A percentile compares a stretch with the other conserved stretches of the same genome.
These are phyloP conservation scores for Monochamus alternatus DNA, from an alignment of 2,888 invertebrate species.

Conservation along the genomic window DNA sequence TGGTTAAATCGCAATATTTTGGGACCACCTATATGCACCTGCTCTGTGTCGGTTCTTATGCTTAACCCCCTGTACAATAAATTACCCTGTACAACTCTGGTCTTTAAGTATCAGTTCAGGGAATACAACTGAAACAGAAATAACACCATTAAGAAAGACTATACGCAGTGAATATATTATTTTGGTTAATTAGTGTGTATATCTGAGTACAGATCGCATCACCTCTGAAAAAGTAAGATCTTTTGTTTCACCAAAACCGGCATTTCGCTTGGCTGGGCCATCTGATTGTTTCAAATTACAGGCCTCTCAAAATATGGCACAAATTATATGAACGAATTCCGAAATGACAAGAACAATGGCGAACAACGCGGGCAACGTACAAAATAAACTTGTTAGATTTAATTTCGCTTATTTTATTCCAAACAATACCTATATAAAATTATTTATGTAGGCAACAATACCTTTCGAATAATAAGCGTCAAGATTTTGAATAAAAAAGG, in stretches of 20 bases:
- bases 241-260: conserved; percentile 51
- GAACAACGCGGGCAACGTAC: conserved; percentile 21
- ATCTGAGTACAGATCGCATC: conserved; percentile 48
- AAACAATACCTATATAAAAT: conserved; percentile 37
- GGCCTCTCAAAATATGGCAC: conserved; percentile 39
- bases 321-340: conserved; percentile 36
- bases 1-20: no score
- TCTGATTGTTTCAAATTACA: conserved; percentile 51
- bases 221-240: conserved; percentile 45
- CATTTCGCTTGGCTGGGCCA: conserved; percentile 51
- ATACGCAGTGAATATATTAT: conserved; percentile 44
- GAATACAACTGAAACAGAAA: not conserved
- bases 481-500: conserved; percentile 15
- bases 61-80: no score
- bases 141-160: conserved; percentile 41
- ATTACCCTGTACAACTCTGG: no score
- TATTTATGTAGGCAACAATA: conserved; percentile 30
- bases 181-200: conserved; percentile 46
- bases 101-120: no score
- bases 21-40: no score
- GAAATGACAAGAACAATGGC: conserved; percentile 36
- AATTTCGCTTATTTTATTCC: conserved; percentile 37
- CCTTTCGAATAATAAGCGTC: conserved; percentile 19
- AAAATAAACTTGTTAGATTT: conserved; percentile 33
- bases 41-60: no score